phyloP scores from a whole-genome alignment of 2,888 invertebrate species.

The Dastarcus helophoroides region DNA sequence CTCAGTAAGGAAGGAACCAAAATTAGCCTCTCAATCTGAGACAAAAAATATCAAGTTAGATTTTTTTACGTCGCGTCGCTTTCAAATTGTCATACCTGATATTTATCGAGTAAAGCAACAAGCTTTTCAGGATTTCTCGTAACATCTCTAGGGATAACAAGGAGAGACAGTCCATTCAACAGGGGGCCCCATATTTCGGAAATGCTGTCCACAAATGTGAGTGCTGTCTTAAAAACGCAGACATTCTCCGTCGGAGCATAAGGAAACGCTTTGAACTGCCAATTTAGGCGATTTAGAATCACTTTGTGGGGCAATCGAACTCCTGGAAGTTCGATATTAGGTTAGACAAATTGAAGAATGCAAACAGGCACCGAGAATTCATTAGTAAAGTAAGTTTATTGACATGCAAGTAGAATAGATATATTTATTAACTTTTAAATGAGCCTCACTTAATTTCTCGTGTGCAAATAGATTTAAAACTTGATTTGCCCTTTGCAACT shows the following conservation, averaged over 20 bases:
- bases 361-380: too few relatives aligned
- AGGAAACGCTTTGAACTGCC: constrained; percentile 80
- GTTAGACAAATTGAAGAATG: too few relatives aligned
- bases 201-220: constrained; percentile 85
- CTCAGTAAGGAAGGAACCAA: constrained; percentile 74
- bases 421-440: too few relatives aligned
- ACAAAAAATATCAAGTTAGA: constrained; percentile 15
- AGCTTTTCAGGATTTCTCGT: constrained; percentile 72
- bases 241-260: constrained; percentile 53
- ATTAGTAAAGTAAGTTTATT: too few relatives aligned
- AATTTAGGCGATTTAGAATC: constrained; percentile 70
- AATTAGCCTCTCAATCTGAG: constrained; percentile 65
- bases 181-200: constrained; percentile 82
- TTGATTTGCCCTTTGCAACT: too few relatives aligned
- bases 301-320: constrained; percentile 69
- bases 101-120: constrained; percentile 53
- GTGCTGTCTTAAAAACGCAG: constrained; percentile 80
- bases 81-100: constrained; percentile 55
- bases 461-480: too few relatives aligned
- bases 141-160: constrained; percentile 60
- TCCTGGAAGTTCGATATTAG: too few relatives aligned
- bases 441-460: too few relatives aligned
- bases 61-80: not conserved
- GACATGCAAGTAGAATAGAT: too few relatives aligned
- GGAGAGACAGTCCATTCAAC: constrained; percentile 55